These are phyloP conservation scores for Aphaenogaster rudis DNA, from an alignment of 1,140 invertebrate genomes.

Conservation along the genomic window DNA sequence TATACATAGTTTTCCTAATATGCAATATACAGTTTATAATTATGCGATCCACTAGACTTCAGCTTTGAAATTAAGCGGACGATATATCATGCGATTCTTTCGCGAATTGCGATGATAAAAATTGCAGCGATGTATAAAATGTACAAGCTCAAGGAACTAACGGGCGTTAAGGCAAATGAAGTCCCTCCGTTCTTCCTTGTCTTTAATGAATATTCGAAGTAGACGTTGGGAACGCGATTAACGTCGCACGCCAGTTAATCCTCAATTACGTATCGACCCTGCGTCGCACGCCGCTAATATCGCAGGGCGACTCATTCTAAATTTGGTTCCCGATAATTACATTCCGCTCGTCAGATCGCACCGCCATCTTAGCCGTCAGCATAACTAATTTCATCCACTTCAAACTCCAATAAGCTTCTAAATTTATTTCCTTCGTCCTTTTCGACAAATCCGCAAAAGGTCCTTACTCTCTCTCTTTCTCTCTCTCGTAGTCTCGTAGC, in stretches of 20 bases:
- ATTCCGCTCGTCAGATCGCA: slow-evolving; percentile 55
- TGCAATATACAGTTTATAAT: not conserved
- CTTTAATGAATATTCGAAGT: slow-evolving; percentile 60
- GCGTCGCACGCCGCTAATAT: slow-evolving; percentile 51
- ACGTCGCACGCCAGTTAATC: slow-evolving; percentile 63
- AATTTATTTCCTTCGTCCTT: slow-evolving; percentile 31
- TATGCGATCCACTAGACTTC: not conserved
- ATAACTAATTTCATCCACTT: slow-evolving; percentile 61
- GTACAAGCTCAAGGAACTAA: not conserved
- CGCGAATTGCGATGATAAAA: slow-evolving; percentile 14
- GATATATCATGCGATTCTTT: not conserved
- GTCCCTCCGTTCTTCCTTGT: not conserved
- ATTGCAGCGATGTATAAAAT: slow-evolving; percentile 9
- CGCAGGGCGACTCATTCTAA: slow-evolving; percentile 53
- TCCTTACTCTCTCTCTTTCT: not conserved
- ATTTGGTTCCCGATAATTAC: slow-evolving; percentile 62
- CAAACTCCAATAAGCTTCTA: slow-evolving; percentile 39
- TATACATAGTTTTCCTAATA: not conserved
- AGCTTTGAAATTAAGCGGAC: not conserved
- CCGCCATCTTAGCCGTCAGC: slow-evolving; percentile 47
- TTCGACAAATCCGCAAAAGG: slow-evolving; percentile 4
- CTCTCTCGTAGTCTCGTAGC: not conserved
- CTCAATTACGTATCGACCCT: slow-evolving; percentile 58
- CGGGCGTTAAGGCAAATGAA: not conserved
- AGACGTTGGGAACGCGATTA: slow-evolving; percentile 34